Percentiles rank a stretch among this genome's conserved stretches.
These are phyloP conservation scores for Diogma glabrata DNA, from an alignment of 2,888 invertebrate genomes.

Conservation along the genomic window DNA sequence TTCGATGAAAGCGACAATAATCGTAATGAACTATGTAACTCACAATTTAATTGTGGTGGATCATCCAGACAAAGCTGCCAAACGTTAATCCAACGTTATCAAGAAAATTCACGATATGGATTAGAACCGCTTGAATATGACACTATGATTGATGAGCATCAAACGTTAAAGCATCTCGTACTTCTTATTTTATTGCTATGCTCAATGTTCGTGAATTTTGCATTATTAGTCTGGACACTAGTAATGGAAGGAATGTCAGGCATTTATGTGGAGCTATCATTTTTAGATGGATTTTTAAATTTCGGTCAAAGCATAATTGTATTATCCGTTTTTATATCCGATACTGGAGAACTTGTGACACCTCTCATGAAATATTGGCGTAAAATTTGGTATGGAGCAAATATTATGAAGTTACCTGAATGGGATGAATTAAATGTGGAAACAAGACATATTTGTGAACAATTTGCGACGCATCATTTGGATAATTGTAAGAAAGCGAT, in stretches of 20 bases:
- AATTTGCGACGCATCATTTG: conserved; percentile 78
- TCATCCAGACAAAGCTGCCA: conserved; percentile 40
- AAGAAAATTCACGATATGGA: conserved; percentile 39
- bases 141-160: conserved; percentile 47
- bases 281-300: conserved; percentile 77
- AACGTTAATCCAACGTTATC: conserved; percentile 40
- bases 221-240: conserved; percentile 69
- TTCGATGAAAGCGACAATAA: neutral
- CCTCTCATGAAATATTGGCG: conserved; percentile 53
- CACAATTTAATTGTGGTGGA: conserved; percentile 41
- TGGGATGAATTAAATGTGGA: conserved; percentile 65
- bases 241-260: conserved; percentile 76
- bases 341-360: conserved; percentile 59
- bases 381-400: conserved; percentile 57
- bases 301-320: conserved; percentile 83
- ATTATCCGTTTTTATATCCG: conserved; percentile 77
- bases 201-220: conserved; percentile 82
- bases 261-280: conserved; percentile 85
- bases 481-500: conserved; percentile 70
- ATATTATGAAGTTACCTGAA: conserved; percentile 58
- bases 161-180: conserved; percentile 69
- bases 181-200: conserved; percentile 66
- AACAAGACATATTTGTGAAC: conserved; percentile 75
- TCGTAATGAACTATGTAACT: conserved; percentile 31
- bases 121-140: conserved; percentile 43